These are phyloP conservation scores for Turnix velox DNA, from an alignment of 2,113 vertebrate genomes.

Conservation along the genomic window DNA sequence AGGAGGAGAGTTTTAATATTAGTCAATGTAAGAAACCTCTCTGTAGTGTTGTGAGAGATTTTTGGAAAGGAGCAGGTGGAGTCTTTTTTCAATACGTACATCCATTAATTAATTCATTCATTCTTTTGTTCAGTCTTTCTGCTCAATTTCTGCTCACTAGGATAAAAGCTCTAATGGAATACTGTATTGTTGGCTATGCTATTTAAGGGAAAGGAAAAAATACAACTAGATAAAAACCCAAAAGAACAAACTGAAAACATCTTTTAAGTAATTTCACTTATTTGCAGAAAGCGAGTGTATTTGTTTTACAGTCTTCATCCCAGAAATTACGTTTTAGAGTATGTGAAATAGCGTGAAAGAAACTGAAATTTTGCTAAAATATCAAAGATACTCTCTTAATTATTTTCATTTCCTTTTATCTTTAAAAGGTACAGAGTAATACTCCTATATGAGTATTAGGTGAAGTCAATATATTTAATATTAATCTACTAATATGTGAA, in stretches of 20 bases:
- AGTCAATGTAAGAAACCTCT: not conserved
- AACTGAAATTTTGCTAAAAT: not conserved
- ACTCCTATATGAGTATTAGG: not conserved
- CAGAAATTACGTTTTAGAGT: not conserved
- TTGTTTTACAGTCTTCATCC: not conserved
- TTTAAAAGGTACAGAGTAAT: not conserved
- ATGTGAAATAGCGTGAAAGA: not conserved
- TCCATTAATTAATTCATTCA: slow-evolving; percentile 52
- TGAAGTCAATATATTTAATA: not conserved
- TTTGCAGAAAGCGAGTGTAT: not conserved
- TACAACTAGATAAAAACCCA: not conserved
- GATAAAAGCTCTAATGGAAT: slow-evolving; percentile 24
- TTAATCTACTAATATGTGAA: not conserved
- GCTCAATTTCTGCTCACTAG: slow-evolving; percentile 46
- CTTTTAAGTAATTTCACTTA: not conserved
- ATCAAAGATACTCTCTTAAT: not conserved
- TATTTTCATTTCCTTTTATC: not conserved
- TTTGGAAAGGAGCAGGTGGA: slow-evolving; percentile 53
- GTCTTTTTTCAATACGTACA: slow-evolving; percentile 51
- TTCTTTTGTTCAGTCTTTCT: slow-evolving; percentile 60
- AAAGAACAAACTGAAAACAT: not conserved
- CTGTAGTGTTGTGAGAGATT: slow-evolving; percentile 25
- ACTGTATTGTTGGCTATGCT: not conserved
- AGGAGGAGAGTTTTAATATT: not conserved
- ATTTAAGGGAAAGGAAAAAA: not conserved